Base-by-base conservation (phyloP, 2,888 invertebrate genomes). In the Calliphora vomitoria region DNA sequence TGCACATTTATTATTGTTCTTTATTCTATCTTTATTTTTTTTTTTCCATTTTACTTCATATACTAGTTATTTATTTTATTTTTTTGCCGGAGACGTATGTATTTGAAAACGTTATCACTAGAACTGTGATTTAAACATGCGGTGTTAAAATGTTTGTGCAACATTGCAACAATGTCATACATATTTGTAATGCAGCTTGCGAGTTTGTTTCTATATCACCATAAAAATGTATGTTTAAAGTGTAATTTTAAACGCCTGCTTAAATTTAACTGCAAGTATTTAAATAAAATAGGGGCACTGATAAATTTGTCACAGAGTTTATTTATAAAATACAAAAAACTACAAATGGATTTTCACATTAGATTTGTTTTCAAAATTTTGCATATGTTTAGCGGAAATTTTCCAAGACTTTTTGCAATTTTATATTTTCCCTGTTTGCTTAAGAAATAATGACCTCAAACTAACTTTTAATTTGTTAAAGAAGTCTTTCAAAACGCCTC, bases 1-100 rank as follows among this genome's bases (percentile, higher is more conserved):
- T 87, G 87, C 87, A 87, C 83, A 83, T 83, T 83, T 75, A 50
- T 81, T 76, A 58, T 68, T 76, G 76, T 82, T 76, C 68, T 76
- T 82, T 76, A 13, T 25, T 76, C 20, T 25, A 18, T 64, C 25
- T 44, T 60, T 74, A 64, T 82, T 66, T 66, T 44, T 74, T 38
- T 41, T 31, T 47, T 47, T 25, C 25, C 47, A 25, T 58, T 44
- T 25, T 60, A 38, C 55, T 72, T n/a, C 18, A 15, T 47, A 25
- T n/a, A 41, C 44, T 3, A 47, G 25, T 50, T 50, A 58, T 35
- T 4, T 35, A 35, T 35, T 35, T 35, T 35, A 0, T 35, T 25
- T 60, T 80, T 78, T 68, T 38, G 25, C 53, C 55, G 47, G 72
- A 72, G 80, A 71, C 44, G 31, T 71, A 76, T 55, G 31, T 71